These are phyloP conservation scores for Lagorchestes hirsutus DNA, from an alignment of 2,797 vertebrate genomes.

Conservation along the genomic window DNA sequence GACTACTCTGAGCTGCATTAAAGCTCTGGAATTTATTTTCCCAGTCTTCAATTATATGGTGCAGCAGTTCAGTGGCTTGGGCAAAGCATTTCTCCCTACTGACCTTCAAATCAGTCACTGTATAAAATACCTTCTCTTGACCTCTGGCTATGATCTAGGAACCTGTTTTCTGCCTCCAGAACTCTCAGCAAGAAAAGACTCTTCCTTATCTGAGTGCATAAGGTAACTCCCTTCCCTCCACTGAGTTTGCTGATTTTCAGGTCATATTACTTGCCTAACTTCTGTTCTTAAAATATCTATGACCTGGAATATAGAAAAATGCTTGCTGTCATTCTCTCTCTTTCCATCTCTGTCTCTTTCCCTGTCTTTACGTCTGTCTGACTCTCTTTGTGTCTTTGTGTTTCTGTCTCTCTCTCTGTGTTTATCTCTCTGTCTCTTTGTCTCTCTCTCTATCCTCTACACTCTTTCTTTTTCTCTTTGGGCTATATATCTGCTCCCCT, in stretches of 20 bases:
- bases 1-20: background rate
- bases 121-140: background rate
- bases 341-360: too few relatives aligned
- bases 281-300: constrained; percentile 6
- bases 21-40: constrained; percentile 1
- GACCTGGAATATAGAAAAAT: background rate
- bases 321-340: background rate
- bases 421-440: background rate
- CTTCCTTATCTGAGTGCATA: background rate
- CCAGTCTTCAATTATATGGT: background rate
- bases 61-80: background rate
- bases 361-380: background rate
- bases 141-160: background rate
- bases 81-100: background rate
- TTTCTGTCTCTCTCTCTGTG: background rate
- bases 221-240: background rate
- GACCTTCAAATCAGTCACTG: background rate
- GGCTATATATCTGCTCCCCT: background rate
- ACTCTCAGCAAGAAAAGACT: background rate
- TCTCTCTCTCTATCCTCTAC: background rate
- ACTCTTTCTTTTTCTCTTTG: background rate
- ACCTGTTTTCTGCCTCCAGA: background rate
- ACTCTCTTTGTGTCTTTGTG: background rate
- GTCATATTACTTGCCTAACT: background rate
- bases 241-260: background rate